phyloP scores from a whole-genome alignment of 2,113 vertebrate species.

The Sylvietta virens region DNA sequence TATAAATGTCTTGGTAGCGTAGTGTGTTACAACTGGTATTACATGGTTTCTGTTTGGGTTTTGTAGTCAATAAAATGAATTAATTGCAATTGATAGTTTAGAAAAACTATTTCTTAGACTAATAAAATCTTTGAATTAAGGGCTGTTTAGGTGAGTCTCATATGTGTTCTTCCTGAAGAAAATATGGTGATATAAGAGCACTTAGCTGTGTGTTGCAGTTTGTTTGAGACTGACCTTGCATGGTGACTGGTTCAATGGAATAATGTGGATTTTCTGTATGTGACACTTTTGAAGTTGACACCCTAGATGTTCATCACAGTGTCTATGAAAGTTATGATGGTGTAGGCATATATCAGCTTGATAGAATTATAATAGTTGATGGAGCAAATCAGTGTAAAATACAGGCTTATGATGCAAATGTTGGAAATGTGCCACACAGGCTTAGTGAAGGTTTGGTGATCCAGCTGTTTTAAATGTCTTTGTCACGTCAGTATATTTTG shows the following conservation, averaged over 20 bases:
- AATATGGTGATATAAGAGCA: not conserved
- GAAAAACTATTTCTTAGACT: not conserved
- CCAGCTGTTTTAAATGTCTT: not conserved
- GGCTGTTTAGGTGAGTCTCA: not conserved
- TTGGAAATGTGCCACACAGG: not conserved
- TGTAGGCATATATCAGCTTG: not conserved
- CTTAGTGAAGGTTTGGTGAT: rapidly evolving
- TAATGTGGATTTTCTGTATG: not conserved
- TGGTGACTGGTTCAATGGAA: not conserved
- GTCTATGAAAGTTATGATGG: not conserved
- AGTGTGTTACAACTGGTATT: not conserved
- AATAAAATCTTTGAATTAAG: not conserved
- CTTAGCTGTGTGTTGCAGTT: not conserved
- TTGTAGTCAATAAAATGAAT: not conserved
- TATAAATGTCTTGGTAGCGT: not conserved
- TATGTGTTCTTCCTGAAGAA: not conserved
- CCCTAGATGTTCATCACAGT: not conserved
- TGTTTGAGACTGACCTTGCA: not conserved
- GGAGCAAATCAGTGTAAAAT: not conserved
- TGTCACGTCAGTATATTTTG: not conserved
- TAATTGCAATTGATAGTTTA: not conserved
- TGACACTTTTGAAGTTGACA: not conserved
- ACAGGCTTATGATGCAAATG: not conserved
- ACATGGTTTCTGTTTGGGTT: not conserved
- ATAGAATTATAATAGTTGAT: not conserved